Percentiles rank a stretch among this genome's conserved stretches.
phyloP scores from a whole-genome alignment of 1,140 invertebrate genomes.

The Hylaeus volcanicus region DNA sequence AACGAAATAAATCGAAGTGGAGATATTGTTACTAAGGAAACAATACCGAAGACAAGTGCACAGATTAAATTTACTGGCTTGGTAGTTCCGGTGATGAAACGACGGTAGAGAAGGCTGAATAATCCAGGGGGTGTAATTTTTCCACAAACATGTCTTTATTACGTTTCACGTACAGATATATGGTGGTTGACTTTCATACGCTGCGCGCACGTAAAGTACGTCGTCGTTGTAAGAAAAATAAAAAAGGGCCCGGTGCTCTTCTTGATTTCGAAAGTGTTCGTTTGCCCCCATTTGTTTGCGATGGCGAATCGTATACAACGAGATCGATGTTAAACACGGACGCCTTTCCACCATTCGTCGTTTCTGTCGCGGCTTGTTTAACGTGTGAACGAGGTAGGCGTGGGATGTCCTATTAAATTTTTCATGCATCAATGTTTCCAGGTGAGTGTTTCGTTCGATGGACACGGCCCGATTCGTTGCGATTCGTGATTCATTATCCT shows the following conservation, averaged over 20 bases:
- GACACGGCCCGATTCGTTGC: not conserved
- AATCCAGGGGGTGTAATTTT: not conserved
- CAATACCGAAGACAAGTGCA: too few species aligned
- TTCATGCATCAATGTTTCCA: constrained; percentile 21
- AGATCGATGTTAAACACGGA: constrained; percentile 31
- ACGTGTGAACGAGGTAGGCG: constrained; percentile 50
- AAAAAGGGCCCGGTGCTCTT: constrained; percentile 56
- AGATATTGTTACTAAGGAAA: too few species aligned
- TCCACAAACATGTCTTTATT: constrained; percentile 65
- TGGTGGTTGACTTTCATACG: constrained; percentile 60
- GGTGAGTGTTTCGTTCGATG: not conserved
- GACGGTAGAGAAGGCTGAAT: not conserved
- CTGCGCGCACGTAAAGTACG: constrained; percentile 61
- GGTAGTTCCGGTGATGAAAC: not conserved
- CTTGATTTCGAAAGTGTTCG: constrained; percentile 28
- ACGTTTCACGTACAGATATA: constrained; percentile 64
- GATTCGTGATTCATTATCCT: constrained; percentile 1
- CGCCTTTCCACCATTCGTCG: constrained; percentile 12
- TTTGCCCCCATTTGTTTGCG: not conserved
- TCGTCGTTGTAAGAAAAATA: constrained; percentile 66
- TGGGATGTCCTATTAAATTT: constrained; percentile 19
- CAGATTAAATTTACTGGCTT: too few species aligned
- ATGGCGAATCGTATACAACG: constrained; percentile 34
- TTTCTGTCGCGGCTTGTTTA: constrained; percentile 9
- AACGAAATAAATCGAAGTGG: too few species aligned